Base-by-base conservation (phyloP, 2,888 invertebrate species). In the Pristionchus mayeri region DNA sequence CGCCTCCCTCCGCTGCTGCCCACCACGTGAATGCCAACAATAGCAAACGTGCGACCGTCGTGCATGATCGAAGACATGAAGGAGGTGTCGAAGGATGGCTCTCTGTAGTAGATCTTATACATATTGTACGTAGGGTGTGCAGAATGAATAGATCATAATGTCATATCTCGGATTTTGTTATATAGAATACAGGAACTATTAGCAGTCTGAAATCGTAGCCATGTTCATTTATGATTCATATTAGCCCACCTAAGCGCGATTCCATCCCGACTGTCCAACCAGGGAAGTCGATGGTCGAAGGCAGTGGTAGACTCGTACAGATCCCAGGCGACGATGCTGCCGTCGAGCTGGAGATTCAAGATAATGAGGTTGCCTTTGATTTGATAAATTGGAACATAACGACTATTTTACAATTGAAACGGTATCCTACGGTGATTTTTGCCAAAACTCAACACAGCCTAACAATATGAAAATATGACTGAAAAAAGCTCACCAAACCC, bases 81-180 rank as follows among this genome's bases (percentile, higher is more conserved):
- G 11, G 86, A 86, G 16, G 86, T 86, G 78, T 86, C 86, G 71
- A 86, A 86, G 24, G 86, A 75, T 1, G 86, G 85, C 63, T 76
- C 67, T 11, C 86, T 84, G 84, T 52, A 75, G 21, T 11, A 27
- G 9, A 71, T 40, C 27, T 0, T 21, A 57, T 21, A 57, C 21
- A 21, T 57, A n/a, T n/a, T n/a, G 21, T 57, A 21, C 57, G n/a
- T 57, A 57, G 11, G n/a, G n/a, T n/a, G n/a, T n/a, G n/a, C n/a
- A n/a, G n/a, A n/a, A n/a, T n/a, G n/a, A n/a, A n/a, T n/a, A n/a
- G n/a, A n/a, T n/a, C n/a, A n/a, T n/a, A n/a, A n/a, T n/a, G n/a
- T n/a, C n/a, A n/a, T n/a, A n/a, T n/a, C n/a, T n/a, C n/a, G n/a
- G n/a, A n/a, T n/a, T n/a, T 24, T n/a, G 13, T 57, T 24, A n/a